Conservation (phyloP, 2,797 vertebrate genomes). For the Dendrocincla fuliginosa region DNA sequence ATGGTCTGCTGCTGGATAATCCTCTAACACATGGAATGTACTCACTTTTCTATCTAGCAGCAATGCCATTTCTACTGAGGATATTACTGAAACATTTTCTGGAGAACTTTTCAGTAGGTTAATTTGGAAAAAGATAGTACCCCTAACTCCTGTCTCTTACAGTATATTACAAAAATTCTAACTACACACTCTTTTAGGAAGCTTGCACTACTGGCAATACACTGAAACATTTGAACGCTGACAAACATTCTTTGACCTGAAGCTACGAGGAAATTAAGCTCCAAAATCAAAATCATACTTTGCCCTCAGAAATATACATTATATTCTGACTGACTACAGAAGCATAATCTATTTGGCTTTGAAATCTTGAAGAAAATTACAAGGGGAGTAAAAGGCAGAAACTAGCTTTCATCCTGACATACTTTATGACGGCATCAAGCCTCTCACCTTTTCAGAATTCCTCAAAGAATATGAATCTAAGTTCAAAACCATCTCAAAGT, state of each 20-base stretch:
- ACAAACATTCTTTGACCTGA: background rate
- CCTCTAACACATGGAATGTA: background rate
- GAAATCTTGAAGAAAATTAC: background rate
- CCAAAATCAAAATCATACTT: background rate
- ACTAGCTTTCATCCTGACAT: background rate
- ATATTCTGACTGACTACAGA: background rate
- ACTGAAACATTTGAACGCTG: background rate
- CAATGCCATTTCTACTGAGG: background rate
- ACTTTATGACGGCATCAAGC: background rate
- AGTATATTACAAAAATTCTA: background rate
- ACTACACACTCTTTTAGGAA: background rate
- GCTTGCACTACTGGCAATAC: background rate
- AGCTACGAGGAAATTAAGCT: background rate
- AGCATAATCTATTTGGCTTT: background rate
- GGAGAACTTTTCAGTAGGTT: background rate
- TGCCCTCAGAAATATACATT: background rate
- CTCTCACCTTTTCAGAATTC: background rate
- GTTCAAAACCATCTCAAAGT: background rate
- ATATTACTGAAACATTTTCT: background rate
- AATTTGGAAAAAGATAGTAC: background rate
- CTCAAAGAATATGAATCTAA: background rate
- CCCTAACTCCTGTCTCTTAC: background rate
- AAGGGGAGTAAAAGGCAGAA: background rate
- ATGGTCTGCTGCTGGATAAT: background rate
- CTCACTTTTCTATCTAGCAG: background rate